Base-by-base conservation (phyloP, 2,888 invertebrate species). In the Orchestes rusci region DNA sequence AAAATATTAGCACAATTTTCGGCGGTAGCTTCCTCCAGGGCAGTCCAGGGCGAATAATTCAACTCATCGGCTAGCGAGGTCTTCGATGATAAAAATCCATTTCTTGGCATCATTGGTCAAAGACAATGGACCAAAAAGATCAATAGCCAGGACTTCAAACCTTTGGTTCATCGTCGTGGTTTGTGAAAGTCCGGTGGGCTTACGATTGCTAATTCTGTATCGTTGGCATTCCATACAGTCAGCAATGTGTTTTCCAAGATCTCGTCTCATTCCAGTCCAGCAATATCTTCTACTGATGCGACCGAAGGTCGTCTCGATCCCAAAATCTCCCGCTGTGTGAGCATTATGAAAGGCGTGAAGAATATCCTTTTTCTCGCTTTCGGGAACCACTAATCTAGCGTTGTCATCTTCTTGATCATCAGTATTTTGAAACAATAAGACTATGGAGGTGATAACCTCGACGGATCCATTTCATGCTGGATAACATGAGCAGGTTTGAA, bases 171-270 rank as follows among this genome's bases (percentile, higher is more conserved):
- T 17, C 4, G 41, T 47, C 0, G 59, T 54, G 0, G 59, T 60
- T 40, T 56, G 57, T 2, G 59, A 15, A 4, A 64, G 34, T 8
- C 59, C 60, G 0, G 56, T 53, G 1, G 61, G 60, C 41, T 58
- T 56, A 15, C 48, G 31, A 31, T 57, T 59, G 5, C 30, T 28
- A 3, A 48, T 15, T 35, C 58, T 62, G 37, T 56, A 63, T 2
- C 54, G 15, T 23, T 62, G 60, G 31, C 59, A 64, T n/a, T n/a
- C n/a, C n/a, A n/a, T n/a, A n/a, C n/a, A n/a, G n/a, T n/a, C n/a
- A n/a, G n/a, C n/a, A n/a, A 63, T 42, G 37, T 61, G 45, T 0
- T 55, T 35, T 1, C 43, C 28, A 2, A 61, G 10, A 3, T 46
- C 33, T n/a, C 27, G 30, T 16, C 40, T n/a, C 44, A 56, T 49